Evolutionary conservation across 2,888 invertebrate genomes (phyloP).

Genomic region (Tanypteryx hageni): DNA sequence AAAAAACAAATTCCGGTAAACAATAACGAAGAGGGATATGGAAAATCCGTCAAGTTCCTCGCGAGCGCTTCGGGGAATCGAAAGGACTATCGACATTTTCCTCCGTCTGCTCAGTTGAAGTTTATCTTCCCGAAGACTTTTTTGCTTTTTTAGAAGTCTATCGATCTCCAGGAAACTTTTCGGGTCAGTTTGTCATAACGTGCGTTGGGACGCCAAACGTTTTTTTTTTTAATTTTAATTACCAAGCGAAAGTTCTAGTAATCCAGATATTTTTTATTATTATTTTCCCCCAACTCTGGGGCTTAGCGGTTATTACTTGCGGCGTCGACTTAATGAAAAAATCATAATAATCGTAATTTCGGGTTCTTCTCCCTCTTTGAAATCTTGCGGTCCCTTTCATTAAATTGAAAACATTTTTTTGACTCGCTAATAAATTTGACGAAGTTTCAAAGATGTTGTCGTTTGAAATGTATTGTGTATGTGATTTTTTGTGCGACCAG

Average conservation of each 20-base stretch:
- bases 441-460: not conserved
- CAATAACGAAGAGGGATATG: too few species aligned
- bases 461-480: too few species aligned
- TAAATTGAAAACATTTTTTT: not conserved
- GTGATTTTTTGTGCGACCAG: too few species aligned
- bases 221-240: not conserved
- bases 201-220: not conserved
- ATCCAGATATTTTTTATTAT: not conserved
- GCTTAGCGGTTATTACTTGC: constrained; percentile 6
- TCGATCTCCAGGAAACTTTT: not conserved
- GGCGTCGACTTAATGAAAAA: constrained; percentile 7
- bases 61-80: too few species aligned
- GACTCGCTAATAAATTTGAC: not conserved
- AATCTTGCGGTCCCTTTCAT: not conserved
- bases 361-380: not conserved
- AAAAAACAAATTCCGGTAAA: too few species aligned
- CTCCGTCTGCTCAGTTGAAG: too few species aligned
- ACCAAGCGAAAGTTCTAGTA: not conserved
- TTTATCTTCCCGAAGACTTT: too few species aligned
- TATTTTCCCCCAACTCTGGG: not conserved
- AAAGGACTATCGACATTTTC: too few species aligned
- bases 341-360: not conserved
- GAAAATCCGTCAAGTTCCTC: too few species aligned
- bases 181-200: not conserved
- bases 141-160: not conserved